Conservation (phyloP, 2,113 vertebrate species). For the Paraplagusia blochii region DNA sequence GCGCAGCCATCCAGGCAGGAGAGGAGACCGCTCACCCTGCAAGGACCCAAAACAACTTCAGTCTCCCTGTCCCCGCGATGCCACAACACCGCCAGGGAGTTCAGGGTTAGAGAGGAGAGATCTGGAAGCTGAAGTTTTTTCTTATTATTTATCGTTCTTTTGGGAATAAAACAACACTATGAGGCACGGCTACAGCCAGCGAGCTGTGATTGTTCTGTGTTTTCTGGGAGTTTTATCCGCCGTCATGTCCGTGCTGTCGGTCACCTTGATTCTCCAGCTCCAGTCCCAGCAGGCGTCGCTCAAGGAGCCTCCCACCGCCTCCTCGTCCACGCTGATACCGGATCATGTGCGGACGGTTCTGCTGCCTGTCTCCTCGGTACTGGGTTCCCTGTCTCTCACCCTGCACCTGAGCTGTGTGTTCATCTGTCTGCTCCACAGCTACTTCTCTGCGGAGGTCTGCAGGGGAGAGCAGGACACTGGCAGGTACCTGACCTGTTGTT, state of each 20-base stretch:
- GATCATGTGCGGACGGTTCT: conserved; percentile 66
- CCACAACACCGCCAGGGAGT: background rate
- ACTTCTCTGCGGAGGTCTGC: conserved; percentile 82
- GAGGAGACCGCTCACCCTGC: conserved; percentile 7
- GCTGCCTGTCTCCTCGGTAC: conserved; percentile 77
- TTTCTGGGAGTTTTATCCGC: conserved; percentile 81
- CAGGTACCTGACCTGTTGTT: conserved; percentile 68
- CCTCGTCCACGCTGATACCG: conserved; percentile 50
- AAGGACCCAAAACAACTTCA: background rate
- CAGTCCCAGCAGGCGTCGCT: conserved; percentile 67
- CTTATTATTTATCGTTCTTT: background rate
- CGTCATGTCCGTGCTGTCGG: conserved; percentile 82
- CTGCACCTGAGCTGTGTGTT: conserved; percentile 80
- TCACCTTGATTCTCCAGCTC: conserved; percentile 85
- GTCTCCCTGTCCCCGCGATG: background rate
- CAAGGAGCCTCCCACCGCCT: conserved; percentile 41
- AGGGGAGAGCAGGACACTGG: conserved; percentile 72
- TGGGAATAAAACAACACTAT: conserved; percentile 35
- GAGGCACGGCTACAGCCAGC: conserved; percentile 73
- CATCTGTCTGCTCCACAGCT: conserved; percentile 83
- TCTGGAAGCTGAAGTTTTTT: background rate
- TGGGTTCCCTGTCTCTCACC: conserved; percentile 82
- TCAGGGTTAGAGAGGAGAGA: background rate
- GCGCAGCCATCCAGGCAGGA: conserved; percentile 16
- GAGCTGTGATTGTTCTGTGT: conserved; percentile 77